Evolutionary conservation across 1,140 invertebrate genomes (phyloP).

Genomic region (Oedothorax gibbosus): DNA sequence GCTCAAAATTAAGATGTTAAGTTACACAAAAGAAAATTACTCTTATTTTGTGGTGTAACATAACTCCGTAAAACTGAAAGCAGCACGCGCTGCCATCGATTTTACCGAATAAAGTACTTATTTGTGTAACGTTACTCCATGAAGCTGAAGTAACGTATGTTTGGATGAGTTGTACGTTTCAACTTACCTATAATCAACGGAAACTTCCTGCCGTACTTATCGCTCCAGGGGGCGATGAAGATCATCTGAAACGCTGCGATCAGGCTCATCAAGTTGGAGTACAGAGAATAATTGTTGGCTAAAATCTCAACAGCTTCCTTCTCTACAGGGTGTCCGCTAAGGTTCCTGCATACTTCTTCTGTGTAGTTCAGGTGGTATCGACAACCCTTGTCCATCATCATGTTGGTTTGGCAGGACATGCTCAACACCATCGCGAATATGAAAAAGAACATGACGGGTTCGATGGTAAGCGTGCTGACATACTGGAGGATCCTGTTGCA

Average conservation of each 20-base stretch:
- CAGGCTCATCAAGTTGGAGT: slow-evolving; percentile 59
- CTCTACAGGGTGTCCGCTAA: slow-evolving; percentile 62
- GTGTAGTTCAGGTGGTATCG: slow-evolving; percentile 16
- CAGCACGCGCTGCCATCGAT: no score
- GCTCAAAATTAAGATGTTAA: no score
- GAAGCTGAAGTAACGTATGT: no score
- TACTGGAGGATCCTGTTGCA: background rate
- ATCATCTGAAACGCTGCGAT: slow-evolving; percentile 67
- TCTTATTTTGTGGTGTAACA: no score
- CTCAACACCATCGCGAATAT: slow-evolving; percentile 23
- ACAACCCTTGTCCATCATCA: slow-evolving; percentile 50
- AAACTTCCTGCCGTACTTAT: slow-evolving; percentile 82
- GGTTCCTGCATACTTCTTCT: slow-evolving; percentile 25
- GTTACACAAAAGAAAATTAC: no score
- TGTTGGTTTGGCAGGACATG: slow-evolving; percentile 8
- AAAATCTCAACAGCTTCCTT: slow-evolving; percentile 17
- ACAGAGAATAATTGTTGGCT: slow-evolving; percentile 66
- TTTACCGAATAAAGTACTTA: no score
- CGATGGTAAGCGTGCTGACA: slow-evolving; percentile 24
- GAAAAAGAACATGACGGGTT: slow-evolving; percentile 27
- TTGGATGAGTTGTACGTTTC: no score
- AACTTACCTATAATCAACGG: slow-evolving; percentile 84
- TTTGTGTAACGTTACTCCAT: no score
- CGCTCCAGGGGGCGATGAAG: slow-evolving; percentile 73
- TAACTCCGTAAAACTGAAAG: no score